Percentiles rank a stretch among this genome's conserved stretches.
These are phyloP conservation scores for Solenopsis fugax DNA, from an alignment of 1,140 invertebrate species.

Conservation along the genomic window DNA sequence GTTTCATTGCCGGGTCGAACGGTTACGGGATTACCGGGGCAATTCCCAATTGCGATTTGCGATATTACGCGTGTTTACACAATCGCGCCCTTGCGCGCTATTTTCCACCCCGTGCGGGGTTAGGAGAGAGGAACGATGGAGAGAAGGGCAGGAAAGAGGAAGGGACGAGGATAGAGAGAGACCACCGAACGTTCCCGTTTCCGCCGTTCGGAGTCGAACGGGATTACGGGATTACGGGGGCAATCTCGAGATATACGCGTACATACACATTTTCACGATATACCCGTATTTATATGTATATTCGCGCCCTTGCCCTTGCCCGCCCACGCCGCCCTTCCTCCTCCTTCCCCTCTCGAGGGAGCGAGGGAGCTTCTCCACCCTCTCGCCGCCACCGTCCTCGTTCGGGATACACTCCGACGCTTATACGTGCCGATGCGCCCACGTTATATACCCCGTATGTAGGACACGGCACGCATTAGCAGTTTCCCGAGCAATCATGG, in stretches of 20 bases:
- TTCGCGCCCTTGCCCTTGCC: conserved; percentile 52
- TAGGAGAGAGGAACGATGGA: neutral
- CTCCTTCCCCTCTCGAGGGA: neutral
- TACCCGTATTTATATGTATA: conserved; percentile 1
- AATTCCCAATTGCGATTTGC: conserved; percentile 21
- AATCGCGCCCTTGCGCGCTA: neutral
- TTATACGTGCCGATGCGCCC: conserved; percentile 10
- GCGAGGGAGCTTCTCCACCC: neutral
- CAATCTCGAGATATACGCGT: conserved; percentile 38
- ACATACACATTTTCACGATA: conserved; percentile 1
- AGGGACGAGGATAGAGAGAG: neutral
- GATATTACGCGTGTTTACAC: conserved; percentile 30
- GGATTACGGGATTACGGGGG: conserved; percentile 35
- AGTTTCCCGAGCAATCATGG: conserved; percentile 80
- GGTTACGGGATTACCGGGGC: neutral
- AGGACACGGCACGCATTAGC: conserved; percentile 65
- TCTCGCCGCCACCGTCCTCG: neutral
- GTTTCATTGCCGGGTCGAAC: neutral
- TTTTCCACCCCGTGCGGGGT: neutral
- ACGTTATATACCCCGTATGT: conserved; percentile 30
- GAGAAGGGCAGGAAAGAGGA: too few relatives aligned
- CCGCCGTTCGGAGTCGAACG: conserved; percentile 4
- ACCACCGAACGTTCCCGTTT: neutral
- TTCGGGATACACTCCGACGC: neutral
- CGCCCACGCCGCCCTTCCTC: neutral